A percentile compares a stretch with the other conserved stretches of the same genome.
These are phyloP conservation scores for Micronisus gabar DNA, from an alignment of 2,113 vertebrate species.

Conservation along the genomic window DNA sequence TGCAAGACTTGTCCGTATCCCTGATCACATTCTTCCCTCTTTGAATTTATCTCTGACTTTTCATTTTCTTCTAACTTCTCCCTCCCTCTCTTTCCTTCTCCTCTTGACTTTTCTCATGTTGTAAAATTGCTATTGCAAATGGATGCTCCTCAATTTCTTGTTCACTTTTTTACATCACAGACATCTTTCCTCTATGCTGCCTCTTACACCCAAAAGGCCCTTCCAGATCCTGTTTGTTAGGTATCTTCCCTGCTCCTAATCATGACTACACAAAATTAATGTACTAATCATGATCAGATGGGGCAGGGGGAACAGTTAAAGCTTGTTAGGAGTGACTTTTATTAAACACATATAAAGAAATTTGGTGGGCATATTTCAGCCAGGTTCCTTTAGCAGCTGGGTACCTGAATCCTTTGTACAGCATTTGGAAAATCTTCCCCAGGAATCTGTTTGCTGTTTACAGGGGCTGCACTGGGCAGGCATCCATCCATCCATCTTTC, in stretches of 20 bases:
- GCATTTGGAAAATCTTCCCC: background rate
- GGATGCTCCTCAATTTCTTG: background rate
- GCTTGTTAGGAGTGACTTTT: background rate
- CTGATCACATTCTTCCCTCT: background rate
- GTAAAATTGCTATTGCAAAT: background rate
- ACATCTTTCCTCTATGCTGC: background rate
- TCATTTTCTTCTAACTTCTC: background rate
- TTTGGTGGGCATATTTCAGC: background rate
- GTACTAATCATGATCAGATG: background rate
- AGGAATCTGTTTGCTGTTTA: background rate
- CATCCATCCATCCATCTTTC: background rate
- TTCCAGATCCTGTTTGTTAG: background rate
- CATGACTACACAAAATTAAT: background rate
- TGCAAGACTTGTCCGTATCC: background rate
- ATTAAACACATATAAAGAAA: background rate
- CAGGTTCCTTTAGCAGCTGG: background rate
- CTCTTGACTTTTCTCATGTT: background rate
- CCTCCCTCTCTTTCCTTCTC: background rate
- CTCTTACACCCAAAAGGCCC: background rate
- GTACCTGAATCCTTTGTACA: background rate
- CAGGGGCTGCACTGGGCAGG: fast-evolving
- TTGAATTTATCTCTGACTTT: background rate
- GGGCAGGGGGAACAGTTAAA: background rate
- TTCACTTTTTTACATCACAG: background rate
- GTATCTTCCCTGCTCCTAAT: background rate